Conservation (phyloP, 2,797 vertebrate species). For the Cirrhinus mrigala region DNA sequence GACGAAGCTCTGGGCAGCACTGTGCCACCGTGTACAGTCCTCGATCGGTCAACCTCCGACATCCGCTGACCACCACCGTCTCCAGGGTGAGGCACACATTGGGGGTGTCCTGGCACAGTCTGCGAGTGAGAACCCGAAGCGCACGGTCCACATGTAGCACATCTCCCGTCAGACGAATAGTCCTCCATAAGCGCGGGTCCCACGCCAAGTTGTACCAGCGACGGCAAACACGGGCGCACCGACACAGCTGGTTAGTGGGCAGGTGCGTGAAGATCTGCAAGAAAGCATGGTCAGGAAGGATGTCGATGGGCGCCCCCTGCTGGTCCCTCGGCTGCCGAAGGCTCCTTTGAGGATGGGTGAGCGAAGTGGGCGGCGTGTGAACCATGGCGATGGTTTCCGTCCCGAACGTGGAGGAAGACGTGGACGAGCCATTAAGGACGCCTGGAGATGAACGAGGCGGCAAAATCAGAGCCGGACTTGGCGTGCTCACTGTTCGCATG, state of each 20-base stretch:
- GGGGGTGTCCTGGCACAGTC: conserved; percentile 90
- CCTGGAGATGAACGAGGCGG: conserved; percentile 74
- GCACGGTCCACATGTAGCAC: conserved; percentile 87
- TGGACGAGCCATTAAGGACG: conserved; percentile 87
- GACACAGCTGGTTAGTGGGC: conserved; percentile 89
- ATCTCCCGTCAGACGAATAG: conserved; percentile 85
- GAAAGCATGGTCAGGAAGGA: conserved; percentile 83
- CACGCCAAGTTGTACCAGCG: conserved; percentile 91
- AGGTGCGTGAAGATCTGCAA: conserved; percentile 87
- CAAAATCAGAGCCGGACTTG: conserved; percentile 87
- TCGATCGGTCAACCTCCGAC: conserved; percentile 88
- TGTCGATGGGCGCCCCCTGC: conserved; percentile 79
- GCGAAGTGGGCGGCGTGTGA: conserved; percentile 80
- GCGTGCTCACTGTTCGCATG: conserved; percentile 88
- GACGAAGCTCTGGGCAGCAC: conserved; percentile 86
- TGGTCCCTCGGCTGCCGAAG: conserved; percentile 81
- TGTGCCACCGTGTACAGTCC: conserved; percentile 89
- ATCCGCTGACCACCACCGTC: conserved; percentile 85
- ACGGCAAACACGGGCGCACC: conserved; percentile 86
- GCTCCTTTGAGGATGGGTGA: conserved; percentile 82
- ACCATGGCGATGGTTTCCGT: conserved; percentile 88
- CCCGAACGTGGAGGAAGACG: conserved; percentile 85
- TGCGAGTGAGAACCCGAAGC: conserved; percentile 85
- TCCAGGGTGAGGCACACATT: conserved; percentile 91
- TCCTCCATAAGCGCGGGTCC: conserved; percentile 89